phyloP scores from a whole-genome alignment of 1,140 invertebrate genomes.

The Aphaenogaster floridana region DNA sequence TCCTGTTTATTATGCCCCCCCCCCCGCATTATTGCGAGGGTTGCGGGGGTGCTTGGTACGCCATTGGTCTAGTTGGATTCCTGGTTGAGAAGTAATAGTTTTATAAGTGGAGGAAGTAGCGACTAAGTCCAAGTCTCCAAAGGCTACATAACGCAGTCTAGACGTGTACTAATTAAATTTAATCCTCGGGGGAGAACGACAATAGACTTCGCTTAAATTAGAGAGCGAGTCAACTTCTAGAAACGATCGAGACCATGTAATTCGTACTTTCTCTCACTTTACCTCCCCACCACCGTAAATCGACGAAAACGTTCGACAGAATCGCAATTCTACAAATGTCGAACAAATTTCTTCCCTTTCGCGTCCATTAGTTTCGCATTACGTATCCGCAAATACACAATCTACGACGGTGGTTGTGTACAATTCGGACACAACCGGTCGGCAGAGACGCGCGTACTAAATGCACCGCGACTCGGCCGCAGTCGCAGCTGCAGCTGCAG shows the following conservation, averaged over 20 bases:
- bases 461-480: conserved; percentile 11
- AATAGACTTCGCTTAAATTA: conserved; percentile 41
- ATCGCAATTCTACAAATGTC: conserved; percentile 32
- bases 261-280: conserved; percentile 37
- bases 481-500: conserved; percentile 2
- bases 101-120: not conserved
- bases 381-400: conserved; percentile 37
- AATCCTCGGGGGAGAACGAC: not conserved
- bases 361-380: conserved; percentile 54
- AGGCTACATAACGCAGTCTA: not conserved
- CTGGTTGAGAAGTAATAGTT: not conserved
- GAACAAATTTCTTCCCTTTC: conserved; percentile 48
- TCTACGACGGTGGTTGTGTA: not conserved
- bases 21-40: too few relatives aligned
- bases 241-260: conserved; percentile 25
- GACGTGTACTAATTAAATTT: conserved; percentile 37
- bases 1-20: too few relatives aligned
- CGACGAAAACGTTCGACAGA: conserved; percentile 24
- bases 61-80: not conserved
- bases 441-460: conserved; percentile 3
- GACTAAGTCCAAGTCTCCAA: conserved; percentile 1
- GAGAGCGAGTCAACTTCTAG: conserved; percentile 29
- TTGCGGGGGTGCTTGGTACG: too few relatives aligned
- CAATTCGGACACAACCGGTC: not conserved
- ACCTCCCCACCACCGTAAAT: not conserved